phyloP scores from a whole-genome alignment of 2,888 invertebrate genomes.

The Stramonita haemastoma region DNA sequence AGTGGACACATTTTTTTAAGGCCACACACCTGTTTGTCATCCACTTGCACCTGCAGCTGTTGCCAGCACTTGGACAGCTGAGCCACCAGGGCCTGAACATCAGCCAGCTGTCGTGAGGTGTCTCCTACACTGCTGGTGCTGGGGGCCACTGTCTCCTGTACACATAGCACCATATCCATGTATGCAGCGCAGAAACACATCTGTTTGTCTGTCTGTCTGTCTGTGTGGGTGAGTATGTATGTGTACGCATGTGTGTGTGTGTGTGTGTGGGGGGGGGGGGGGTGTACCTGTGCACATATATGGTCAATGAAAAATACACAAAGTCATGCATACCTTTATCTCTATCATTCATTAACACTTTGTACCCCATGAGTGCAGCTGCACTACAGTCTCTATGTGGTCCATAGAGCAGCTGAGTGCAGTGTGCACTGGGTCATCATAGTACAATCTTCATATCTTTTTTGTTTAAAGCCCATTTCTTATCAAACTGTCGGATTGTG shows the following conservation, averaged over 20 bases:
- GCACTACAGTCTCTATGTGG: no score
- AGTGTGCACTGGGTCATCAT: no score
- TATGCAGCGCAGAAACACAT: not conserved
- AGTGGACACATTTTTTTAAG: not conserved
- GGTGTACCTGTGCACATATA: not conserved
- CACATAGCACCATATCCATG: not conserved
- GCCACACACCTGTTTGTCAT: constrained; percentile 57
- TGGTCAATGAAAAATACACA: not conserved
- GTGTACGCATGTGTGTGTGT: not conserved
- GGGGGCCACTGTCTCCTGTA: constrained; percentile 19
- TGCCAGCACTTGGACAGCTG: constrained; percentile 67
- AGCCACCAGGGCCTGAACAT: constrained; percentile 58
- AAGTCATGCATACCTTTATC: not conserved
- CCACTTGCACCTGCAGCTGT: constrained; percentile 62
- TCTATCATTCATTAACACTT: no score
- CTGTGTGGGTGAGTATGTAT: no score
- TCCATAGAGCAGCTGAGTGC: no score
- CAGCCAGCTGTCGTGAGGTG: constrained; percentile 47
- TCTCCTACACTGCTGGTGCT: constrained; percentile 24
- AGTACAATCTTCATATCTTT: no score
- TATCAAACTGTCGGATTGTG: no score
- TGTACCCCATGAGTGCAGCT: no score
- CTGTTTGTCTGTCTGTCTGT: not conserved
- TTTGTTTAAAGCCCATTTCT: no score
- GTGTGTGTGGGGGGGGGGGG: no score